A percentile compares a stretch with the other conserved stretches of the same genome.
Conservation (phyloP, 2,113 vertebrate species). For the Xiphorhynchus elegans region DNA sequence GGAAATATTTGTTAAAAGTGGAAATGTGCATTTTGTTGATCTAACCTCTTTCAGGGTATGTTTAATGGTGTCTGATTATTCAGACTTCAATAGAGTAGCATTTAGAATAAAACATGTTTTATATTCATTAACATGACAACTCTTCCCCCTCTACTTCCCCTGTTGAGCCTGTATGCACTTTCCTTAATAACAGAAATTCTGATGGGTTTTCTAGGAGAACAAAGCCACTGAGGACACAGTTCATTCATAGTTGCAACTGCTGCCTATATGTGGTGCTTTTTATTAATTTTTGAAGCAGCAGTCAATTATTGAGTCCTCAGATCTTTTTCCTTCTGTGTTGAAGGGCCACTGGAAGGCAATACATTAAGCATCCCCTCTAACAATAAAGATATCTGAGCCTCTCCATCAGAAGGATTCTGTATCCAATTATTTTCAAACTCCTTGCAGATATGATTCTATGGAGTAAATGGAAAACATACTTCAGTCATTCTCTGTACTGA, state of each 20-base stretch:
- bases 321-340: not conserved
- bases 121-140: not conserved
- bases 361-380: not conserved
- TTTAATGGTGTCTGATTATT: not conserved
- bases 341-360: conserved; percentile 4
- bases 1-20: not conserved
- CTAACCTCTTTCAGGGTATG: not conserved
- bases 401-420: not conserved
- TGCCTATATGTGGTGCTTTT: not conserved
- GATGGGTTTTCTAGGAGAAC: conserved; percentile 24
- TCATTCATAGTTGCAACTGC: conserved; percentile 21
- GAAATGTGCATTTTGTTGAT: not conserved
- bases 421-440: conserved; percentile 42
- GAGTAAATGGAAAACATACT: conserved; percentile 39
- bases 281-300: conserved; percentile 42
- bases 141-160: not conserved
- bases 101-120: conserved; percentile 19
- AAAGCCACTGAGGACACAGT: conserved; percentile 5
- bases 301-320: conserved; percentile 30
- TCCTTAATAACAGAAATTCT: conserved; percentile 23
- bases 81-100: not conserved
- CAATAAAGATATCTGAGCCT: conserved; percentile 11
- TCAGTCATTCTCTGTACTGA: conserved; percentile 27
- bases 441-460: conserved; percentile 25
- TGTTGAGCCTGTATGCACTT: not conserved